phyloP scores from a whole-genome alignment of 1,140 invertebrate species.

The Calosoma granatense region DNA sequence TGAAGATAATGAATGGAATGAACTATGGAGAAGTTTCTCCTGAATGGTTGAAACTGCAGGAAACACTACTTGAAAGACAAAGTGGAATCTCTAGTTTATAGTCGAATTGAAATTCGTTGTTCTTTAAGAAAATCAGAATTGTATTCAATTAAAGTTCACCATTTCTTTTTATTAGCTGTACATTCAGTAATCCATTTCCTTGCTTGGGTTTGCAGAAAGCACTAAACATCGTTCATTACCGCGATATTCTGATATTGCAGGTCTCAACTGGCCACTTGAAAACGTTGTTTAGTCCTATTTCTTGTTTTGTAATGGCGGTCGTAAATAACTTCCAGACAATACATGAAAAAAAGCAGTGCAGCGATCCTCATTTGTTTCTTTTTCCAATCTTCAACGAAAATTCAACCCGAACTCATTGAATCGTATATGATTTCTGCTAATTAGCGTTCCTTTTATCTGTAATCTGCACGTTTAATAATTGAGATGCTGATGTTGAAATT shows the following conservation, averaged over 20 bases:
- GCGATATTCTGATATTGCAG: neutral
- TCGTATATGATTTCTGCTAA: no score
- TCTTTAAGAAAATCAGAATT: no score
- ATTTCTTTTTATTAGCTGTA: neutral
- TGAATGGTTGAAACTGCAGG: no score
- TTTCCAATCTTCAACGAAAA: no score
- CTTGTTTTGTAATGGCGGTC: no score
- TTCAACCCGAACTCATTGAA: no score
- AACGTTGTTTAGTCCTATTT: no score
- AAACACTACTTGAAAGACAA: no score
- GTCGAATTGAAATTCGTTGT: no score
- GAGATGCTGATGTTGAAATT: neutral
- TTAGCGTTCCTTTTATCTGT: neutral
- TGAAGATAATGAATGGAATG: no score
- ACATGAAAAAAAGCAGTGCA: neutral
- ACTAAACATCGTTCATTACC: neutral
- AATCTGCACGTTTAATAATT: neutral
- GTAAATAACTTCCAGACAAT: neutral
- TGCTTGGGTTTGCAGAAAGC: neutral
- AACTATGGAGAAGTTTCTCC: no score
- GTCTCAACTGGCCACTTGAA: neutral
- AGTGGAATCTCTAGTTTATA: no score
- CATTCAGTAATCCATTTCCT: neutral
- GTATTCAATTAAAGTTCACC: neutral
- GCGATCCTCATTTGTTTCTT: neutral